These are phyloP conservation scores for Anabacerthia variegaticeps DNA, from an alignment of 2,797 vertebrate species.

Conservation along the genomic window DNA sequence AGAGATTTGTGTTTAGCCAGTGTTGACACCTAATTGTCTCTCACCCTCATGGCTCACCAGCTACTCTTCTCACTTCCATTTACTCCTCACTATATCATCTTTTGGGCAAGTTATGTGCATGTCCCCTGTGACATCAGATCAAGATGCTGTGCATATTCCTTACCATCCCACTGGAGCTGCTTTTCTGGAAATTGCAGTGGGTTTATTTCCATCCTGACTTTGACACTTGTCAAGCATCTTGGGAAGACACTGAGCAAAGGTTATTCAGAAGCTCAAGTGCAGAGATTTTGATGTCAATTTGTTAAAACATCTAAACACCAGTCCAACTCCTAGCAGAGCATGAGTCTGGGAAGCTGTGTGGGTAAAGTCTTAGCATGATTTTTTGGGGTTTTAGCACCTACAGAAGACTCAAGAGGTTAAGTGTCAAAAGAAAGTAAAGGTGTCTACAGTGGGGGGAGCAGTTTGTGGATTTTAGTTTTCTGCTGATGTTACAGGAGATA, in stretches of 20 bases:
- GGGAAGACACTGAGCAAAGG: neutral
- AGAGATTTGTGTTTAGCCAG: neutral
- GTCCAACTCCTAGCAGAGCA: neutral
- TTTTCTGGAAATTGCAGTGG: neutral
- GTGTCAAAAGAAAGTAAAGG: neutral
- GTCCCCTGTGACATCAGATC: neutral
- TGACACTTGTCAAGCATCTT: neutral
- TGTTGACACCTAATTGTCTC: neutral
- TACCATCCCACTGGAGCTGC: neutral
- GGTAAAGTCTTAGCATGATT: neutral
- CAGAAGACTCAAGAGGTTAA: neutral
- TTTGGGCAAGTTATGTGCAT: rapidly evolving
- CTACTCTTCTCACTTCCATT: neutral
- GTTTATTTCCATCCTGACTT: neutral
- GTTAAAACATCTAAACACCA: neutral
- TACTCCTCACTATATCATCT: neutral
- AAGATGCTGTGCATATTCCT: neutral
- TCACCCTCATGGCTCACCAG: neutral
- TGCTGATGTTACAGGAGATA: neutral
- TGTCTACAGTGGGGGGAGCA: neutral
- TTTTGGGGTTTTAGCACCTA: neutral
- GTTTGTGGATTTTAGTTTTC: neutral
- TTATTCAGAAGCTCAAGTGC: neutral
- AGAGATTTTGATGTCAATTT: neutral
- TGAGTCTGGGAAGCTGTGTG: neutral